Base-by-base conservation (phyloP, 2,113 vertebrate genomes). In the Todiramphus chloris region DNA sequence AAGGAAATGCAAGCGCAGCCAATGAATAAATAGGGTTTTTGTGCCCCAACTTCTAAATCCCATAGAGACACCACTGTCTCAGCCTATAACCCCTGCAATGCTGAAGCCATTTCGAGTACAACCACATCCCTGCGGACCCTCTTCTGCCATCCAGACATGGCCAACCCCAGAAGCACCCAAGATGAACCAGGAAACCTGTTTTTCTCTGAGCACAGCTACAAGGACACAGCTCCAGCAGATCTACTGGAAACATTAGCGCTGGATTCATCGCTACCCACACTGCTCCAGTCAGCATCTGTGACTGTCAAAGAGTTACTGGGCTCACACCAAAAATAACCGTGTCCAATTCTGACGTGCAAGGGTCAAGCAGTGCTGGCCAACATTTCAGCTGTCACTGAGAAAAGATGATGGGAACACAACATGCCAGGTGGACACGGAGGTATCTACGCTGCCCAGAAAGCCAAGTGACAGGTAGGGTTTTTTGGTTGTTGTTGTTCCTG, bases 311-410 rank as follows among this genome's bases (percentile, higher is more conserved):
- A 18, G 18, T 46, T 46, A 46, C 70, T 6, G 3, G 55, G 30
- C 5, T 82, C 25, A 39, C 41, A 17, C 6, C n/a, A 13, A 24
- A 53, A 35, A 33, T 8, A 50, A 3, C 4, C 3, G 23, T 48
- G 31, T 64, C 23, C 8, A 30, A 21, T 44, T 58, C 17, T 21
- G 19, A 51, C 4, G 13, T 6, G 10, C 39, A 14, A 51, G 16
- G 15, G 35, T 24, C 35, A 1, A 64, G 72, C 31, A 20, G 20
- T 9, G 20, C 7, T 30, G n/a, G n/a, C 28, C 44, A 46, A 37
- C 1, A 0, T 8, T 43, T 48, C 3, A 0, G 16, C n/a, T 16
- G 37, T 10, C 20, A 1, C 27, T 5, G 25, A 78, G 20, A 53
- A 53, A 46, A 41, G n/a, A 37, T 23, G 46, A 25, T 0, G 13